phyloP scores from a whole-genome alignment of 2,888 invertebrate species.

The Crioceris asparagi region DNA sequence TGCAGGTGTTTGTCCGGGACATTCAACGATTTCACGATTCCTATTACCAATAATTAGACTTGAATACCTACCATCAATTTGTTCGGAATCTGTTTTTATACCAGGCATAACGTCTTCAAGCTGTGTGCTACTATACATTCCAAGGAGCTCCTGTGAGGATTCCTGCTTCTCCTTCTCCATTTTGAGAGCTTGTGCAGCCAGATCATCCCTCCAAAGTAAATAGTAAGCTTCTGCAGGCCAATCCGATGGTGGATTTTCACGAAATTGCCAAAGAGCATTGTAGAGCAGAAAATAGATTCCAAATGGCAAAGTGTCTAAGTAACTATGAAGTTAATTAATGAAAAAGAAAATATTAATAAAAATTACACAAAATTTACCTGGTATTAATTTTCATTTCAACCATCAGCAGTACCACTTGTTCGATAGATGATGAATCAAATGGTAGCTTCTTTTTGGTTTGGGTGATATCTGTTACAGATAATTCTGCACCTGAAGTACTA shows the following conservation, averaged over 20 bases:
- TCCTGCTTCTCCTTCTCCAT: constrained; percentile 22
- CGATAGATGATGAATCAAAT: constrained; percentile 14
- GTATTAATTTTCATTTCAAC: constrained; percentile 47
- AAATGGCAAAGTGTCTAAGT: constrained; percentile 59
- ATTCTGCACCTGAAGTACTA: constrained; percentile 5
- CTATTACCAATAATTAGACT: neutral
- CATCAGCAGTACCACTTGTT: constrained; percentile 45
- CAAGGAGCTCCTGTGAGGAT: constrained; percentile 14
- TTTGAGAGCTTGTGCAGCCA: constrained; percentile 46
- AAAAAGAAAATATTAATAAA: neutral
- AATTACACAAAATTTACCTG: constrained; percentile 34
- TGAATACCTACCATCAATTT: constrained; percentile 34
- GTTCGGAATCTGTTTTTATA: constrained; percentile 17
- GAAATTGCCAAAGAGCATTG: constrained; percentile 58
- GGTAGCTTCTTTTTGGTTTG: too few species aligned
- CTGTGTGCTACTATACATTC: constrained; percentile 18
- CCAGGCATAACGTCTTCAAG: constrained; percentile 16
- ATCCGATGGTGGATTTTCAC: constrained; percentile 58
- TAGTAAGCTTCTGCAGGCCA: constrained; percentile 63
- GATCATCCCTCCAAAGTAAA: constrained; percentile 60
- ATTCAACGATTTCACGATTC: too few species aligned
- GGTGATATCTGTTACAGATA: constrained; percentile 1
- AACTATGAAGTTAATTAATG: constrained; percentile 29
- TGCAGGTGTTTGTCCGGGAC: neutral
- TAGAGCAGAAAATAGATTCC: constrained; percentile 59